Base-by-base conservation (phyloP, 2,113 vertebrate genomes). In the Aphyosemion australe region DNA sequence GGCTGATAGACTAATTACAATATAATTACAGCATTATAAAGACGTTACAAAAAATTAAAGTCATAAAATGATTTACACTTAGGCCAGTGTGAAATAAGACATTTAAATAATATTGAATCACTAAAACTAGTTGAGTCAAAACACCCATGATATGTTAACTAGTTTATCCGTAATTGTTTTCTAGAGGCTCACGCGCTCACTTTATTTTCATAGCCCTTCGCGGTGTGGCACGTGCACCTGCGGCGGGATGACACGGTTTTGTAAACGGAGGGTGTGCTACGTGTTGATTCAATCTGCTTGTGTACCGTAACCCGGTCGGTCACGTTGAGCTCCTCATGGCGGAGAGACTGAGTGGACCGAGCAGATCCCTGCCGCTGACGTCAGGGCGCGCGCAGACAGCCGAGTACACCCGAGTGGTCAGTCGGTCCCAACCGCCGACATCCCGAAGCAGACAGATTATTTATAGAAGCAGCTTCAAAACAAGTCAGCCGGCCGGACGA, bases 271-370 rank as follows among this genome's bases (percentile, higher is more conserved):
- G 7, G 34, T 7, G 6, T 1, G 34, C 34, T 37, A 8, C 34
- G 34, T 37, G 34, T 47, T 26, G 39, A 21, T 9, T 15, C 11
- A 2, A 15, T 32, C 6, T 13, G 39, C 50, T 0, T 74, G 78
- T 39, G 70, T 45, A 15, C 74, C 47, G 56, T 8, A 37, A 37
- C 34, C 39, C 7, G 47, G 19, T 26, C 54, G 48, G 90, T 92
- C 92, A 93, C 92, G 92, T 92, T 89, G 89, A 86, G 79, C 89
- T 89, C 89, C 91, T 86, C 90, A 91, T 37, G 34, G 34, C 90
- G 90, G 90, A 53, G 16, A 61, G 5, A 66, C 26, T n/a, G n/a
- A n/a, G n/a, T n/a, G 9, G 53, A 19, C 34, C 34, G 34, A 26
- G 74, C 74, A 18, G 65, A 79, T 76, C 80, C 79, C 61, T 41